Evolutionary conservation across 2,888 invertebrate species (phyloP).

Genomic region (Sphaeridia pumilis): DNA sequence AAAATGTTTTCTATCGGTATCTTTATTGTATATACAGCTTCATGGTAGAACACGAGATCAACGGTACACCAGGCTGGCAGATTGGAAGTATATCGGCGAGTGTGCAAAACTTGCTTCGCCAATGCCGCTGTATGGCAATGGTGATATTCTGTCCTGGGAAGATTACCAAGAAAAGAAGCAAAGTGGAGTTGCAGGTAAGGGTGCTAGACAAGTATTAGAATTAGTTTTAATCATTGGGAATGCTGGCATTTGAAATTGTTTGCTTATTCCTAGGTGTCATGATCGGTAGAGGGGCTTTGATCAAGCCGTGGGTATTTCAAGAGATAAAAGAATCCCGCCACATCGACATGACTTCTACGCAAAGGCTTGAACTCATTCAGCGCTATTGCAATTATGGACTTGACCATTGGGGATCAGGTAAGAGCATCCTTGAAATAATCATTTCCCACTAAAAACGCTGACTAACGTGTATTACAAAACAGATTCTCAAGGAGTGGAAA

Average conservation of each 20-base stretch:
- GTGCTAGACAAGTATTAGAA: not conserved
- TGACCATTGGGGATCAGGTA: conserved; percentile 98
- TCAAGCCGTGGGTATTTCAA: conserved; percentile 97
- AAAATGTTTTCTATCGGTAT: no score
- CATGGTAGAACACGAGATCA: conserved; percentile 93
- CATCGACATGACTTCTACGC: conserved; percentile 78
- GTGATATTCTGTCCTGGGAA: conserved; percentile 80
- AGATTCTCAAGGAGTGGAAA: conserved; percentile 64
- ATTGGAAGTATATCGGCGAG: conserved; percentile 86
- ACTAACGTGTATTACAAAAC: not conserved
- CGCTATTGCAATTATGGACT: conserved; percentile 79
- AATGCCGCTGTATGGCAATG: conserved; percentile 86
- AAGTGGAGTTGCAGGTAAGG: conserved; percentile 38
- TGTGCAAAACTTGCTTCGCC: conserved; percentile 66
- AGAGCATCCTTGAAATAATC: no score
- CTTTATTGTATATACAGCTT: no score
- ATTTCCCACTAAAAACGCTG: no score
- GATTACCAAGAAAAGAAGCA: conserved; percentile 53
- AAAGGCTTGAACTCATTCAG: conserved; percentile 80
- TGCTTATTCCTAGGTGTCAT: conserved; percentile 58
- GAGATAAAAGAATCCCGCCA: conserved; percentile 87
- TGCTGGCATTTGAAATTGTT: no score
- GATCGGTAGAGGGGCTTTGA: conserved; percentile 89
- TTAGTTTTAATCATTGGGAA: no score
- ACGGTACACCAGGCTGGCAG: conserved; percentile 80